Percentiles rank a stretch among this genome's conserved stretches.
Conservation (phyloP, 2,888 invertebrate genomes). For the Gandaritis pyraliata region DNA sequence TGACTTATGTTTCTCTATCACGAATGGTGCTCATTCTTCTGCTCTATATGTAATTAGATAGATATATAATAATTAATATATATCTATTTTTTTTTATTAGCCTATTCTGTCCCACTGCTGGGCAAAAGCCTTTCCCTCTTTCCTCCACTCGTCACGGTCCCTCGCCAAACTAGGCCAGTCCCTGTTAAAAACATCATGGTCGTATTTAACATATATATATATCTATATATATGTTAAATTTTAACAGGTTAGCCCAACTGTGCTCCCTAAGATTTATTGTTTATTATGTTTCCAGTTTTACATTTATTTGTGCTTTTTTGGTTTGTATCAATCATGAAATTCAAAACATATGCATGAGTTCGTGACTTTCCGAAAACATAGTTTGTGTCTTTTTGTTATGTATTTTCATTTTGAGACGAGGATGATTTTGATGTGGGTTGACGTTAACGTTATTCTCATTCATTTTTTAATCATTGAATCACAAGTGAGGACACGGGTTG, state of each 20-base stretch:
- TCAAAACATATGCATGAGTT: conserved; percentile 57
- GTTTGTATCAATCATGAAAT: conserved; percentile 56
- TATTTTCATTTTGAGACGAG: conserved; percentile 45
- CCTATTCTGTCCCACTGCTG: no score
- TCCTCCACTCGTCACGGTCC: no score
- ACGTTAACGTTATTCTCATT: conserved; percentile 58
- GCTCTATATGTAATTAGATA: background rate
- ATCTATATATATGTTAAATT: conserved; percentile 13
- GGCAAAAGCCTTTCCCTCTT: no score
- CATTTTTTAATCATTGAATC: conserved; percentile 62
- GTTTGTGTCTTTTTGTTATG: conserved; percentile 54
- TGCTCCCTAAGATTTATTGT: conserved; percentile 4
- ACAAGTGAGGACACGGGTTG: conserved; percentile 55
- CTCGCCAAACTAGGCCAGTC: no score
- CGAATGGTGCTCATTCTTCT: conserved; percentile 21
- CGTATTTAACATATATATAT: no score
- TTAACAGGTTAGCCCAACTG: background rate
- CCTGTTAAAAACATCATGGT: no score
- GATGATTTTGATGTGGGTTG: conserved; percentile 72
- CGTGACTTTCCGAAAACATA: conserved; percentile 53
- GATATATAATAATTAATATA: no score
- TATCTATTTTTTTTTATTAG: no score
- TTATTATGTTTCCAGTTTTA: conserved; percentile 7
- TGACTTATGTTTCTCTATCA: conserved; percentile 45
- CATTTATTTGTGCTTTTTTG: conserved; percentile 31